These are phyloP conservation scores for Ophraella communa DNA, from an alignment of 2,888 invertebrate genomes.

Conservation along the genomic window DNA sequence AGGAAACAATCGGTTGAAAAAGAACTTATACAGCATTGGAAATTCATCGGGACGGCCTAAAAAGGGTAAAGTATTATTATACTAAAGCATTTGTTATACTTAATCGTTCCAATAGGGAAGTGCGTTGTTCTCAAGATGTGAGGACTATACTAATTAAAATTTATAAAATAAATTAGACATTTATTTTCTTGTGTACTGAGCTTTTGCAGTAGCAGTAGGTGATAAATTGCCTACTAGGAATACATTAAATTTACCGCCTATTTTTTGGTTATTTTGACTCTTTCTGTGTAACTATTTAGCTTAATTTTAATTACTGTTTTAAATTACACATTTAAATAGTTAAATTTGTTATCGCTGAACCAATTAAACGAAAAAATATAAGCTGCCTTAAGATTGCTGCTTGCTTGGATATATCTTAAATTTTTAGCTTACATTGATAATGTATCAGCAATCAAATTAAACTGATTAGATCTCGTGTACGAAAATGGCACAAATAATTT, in stretches of 20 bases:
- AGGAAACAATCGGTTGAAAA: slow-evolving; percentile 54
- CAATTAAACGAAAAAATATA: neutral
- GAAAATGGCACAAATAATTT: neutral
- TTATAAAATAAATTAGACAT: too few relatives aligned
- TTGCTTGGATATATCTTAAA: neutral
- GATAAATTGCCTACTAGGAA: neutral
- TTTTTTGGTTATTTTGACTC: too few relatives aligned
- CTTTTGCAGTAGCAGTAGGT: too few relatives aligned
- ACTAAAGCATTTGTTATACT: neutral
- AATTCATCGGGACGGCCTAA: slow-evolving; percentile 48
- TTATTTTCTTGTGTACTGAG: too few relatives aligned
- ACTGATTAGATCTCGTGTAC: neutral
- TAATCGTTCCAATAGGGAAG: too few relatives aligned
- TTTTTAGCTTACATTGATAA: neutral
- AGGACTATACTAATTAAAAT: too few relatives aligned
- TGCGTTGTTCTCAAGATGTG: too few relatives aligned
- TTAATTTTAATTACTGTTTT: neutral
- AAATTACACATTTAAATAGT: neutral
- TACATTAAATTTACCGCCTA: neutral
- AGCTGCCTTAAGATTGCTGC: neutral
- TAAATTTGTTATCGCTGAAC: neutral
- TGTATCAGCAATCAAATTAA: neutral
- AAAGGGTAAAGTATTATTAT: slow-evolving; percentile 3
- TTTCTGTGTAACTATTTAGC: neutral
- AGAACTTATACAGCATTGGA: slow-evolving; percentile 64